These are phyloP conservation scores for Seladonia tumulorum DNA, from an alignment of 2,888 invertebrate species.

Conservation along the genomic window DNA sequence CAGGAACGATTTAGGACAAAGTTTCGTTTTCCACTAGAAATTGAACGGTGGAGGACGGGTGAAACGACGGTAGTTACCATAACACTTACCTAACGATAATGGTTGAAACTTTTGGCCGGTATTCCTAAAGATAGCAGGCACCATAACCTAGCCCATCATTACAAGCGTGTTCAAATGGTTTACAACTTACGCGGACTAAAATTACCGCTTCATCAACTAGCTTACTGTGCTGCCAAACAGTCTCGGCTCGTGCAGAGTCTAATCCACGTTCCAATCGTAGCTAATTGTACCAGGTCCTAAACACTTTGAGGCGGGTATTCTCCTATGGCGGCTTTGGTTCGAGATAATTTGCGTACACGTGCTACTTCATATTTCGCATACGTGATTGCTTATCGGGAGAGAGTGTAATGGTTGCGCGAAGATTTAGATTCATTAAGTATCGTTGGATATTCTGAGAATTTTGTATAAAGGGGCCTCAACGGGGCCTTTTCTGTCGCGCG, in stretches of 20 bases:
- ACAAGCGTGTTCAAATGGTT: slow-evolving; percentile 1
- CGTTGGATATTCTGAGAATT: too few relatives aligned
- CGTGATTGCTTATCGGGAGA: background rate
- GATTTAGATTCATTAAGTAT: too few relatives aligned
- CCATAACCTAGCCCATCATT: slow-evolving; percentile 2
- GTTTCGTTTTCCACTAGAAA: background rate
- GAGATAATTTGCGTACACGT: background rate
- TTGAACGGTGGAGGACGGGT: background rate
- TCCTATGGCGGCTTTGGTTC: background rate
- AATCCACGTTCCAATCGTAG: background rate
- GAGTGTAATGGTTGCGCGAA: too few relatives aligned
- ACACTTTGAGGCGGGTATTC: background rate
- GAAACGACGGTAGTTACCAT: background rate
- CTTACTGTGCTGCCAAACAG: background rate
- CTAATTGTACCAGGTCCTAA: background rate
- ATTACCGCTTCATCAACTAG: slow-evolving; percentile 15
- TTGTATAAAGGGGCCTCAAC: too few relatives aligned
- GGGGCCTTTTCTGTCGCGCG: too few relatives aligned
- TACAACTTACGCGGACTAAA: slow-evolving; percentile 16
- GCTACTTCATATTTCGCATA: background rate
- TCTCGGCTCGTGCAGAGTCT: background rate
- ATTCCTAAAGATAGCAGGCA: slow-evolving; percentile 1
- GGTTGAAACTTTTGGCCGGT: background rate
- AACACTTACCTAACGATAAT: slow-evolving; percentile 5
- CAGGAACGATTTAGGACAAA: background rate